A percentile compares a stretch with the other conserved stretches of the same genome.
These are phyloP conservation scores for Anhinga rufa DNA, from an alignment of 2,113 vertebrate species.

Conservation along the genomic window DNA sequence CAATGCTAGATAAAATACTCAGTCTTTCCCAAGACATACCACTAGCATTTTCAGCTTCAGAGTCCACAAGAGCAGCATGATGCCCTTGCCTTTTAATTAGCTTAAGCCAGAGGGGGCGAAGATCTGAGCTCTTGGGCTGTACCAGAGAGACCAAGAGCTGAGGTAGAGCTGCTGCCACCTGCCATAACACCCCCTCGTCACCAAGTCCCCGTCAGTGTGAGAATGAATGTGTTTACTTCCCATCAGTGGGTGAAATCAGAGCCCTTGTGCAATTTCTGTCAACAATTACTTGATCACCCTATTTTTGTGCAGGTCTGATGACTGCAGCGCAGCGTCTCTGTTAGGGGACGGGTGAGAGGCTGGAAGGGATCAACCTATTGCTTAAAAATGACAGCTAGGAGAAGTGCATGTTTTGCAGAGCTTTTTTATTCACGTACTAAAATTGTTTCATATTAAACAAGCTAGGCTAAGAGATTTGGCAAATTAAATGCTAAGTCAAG, in stretches of 20 bases:
- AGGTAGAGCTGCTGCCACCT: neutral
- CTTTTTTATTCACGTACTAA: neutral
- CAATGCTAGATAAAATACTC: neutral
- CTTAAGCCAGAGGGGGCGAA: neutral
- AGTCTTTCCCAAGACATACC: neutral
- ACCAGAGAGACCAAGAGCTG: neutral
- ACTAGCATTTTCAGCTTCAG: neutral
- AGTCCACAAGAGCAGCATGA: neutral
- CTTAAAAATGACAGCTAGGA: neutral
- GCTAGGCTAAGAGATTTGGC: neutral
- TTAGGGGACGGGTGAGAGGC: neutral
- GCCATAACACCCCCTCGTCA: neutral
- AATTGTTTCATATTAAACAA: neutral
- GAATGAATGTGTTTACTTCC: neutral
- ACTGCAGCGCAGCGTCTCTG: neutral
- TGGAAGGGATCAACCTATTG: neutral
- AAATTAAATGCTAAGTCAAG: slow-evolving; percentile 11
- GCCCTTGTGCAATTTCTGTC: neutral
- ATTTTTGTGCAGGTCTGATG: neutral
- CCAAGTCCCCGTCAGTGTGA: neutral
- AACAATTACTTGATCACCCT: neutral
- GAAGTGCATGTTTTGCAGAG: neutral
- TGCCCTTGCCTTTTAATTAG: slow-evolving; percentile 4
- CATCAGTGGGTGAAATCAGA: neutral
- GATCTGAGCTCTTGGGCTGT: neutral